Base-by-base conservation (phyloP, 2,113 vertebrate species). In the Acrocephalus arundinaceus region DNA sequence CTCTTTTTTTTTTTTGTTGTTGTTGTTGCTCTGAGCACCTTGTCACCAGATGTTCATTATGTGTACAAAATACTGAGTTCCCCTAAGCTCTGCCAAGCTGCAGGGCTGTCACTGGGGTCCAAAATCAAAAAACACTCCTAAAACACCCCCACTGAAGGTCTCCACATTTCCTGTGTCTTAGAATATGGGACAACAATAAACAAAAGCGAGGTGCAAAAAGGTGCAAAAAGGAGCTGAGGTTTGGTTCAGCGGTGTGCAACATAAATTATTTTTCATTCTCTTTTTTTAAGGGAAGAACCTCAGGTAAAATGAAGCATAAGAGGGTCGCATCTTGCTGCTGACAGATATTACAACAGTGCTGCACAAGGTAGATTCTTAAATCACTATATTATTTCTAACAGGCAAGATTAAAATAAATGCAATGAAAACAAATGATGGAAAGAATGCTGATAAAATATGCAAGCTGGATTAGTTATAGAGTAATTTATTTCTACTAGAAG, bases 21-120 rank as follows among this genome's bases (percentile, higher is more conserved):
- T 51, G 24, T 51, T 52, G 46, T 48, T 52, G 58, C 85, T 97
- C 77, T 90, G 97, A 96, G 93, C 89, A 95, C 89, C 96, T 97
- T 98, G 97, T 96, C 92, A 96, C 97, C 98, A 98, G 98, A 98
- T 98, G 97, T 97, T 98, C 97, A 98, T 97, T 98, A 97, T 93
- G 70, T 67, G 93, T 45, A 57, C 66, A 61, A 91, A 96, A 95
- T 39, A 84, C 4, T 85, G 87, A 94, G 67, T 55, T 93, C 66
- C 62, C 95, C 18, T 27, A 48, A 91, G 67, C 92, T 75, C 68
- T 68, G 93, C 78, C 65, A 55, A 22, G 52, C 55, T 59, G 57
- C 85, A 15, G 48, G 61, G 54, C 37, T 75, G 45, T 48, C 85
- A 68, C 43, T 58, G 61, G 63, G 22, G 10, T 89, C 58, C 58